phyloP scores from a whole-genome alignment of 2,888 invertebrate species.

The Andrena bucephala region DNA sequence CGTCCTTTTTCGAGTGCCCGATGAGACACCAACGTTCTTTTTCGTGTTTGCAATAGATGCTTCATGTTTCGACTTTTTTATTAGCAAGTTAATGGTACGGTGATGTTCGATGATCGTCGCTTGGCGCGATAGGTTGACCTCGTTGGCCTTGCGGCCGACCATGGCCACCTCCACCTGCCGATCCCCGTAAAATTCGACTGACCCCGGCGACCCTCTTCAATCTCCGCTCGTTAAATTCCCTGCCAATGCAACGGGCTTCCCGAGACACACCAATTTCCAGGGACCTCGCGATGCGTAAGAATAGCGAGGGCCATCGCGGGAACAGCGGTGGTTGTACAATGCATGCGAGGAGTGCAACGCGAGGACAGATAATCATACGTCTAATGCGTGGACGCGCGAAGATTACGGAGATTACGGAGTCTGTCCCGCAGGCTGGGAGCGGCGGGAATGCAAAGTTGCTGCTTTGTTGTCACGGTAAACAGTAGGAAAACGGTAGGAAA shows the following conservation, averaged over 20 bases:
- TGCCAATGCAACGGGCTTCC: not conserved
- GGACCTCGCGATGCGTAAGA: not conserved
- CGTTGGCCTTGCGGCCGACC: not conserved
- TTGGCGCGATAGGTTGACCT: constrained; percentile 1
- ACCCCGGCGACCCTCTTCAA: constrained; percentile 5
- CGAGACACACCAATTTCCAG: not conserved
- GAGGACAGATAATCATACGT: constrained; percentile 33
- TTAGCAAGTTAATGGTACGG: not conserved
- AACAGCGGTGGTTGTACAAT: not conserved
- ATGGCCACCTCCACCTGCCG: not conserved
- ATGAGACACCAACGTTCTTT: too few relatives aligned
- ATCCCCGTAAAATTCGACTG: not conserved
- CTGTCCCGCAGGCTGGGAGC: constrained; percentile 32
- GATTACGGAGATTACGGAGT: constrained; percentile 38
- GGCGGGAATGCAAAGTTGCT: constrained; percentile 49
- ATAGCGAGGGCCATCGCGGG: not conserved
- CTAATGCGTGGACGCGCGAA: constrained; percentile 37
- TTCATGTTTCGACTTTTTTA: not conserved
- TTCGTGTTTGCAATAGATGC: not conserved
- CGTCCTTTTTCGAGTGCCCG: too few relatives aligned
- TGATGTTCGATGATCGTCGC: not conserved
- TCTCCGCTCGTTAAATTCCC: not conserved
- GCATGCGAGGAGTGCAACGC: constrained; percentile 13
- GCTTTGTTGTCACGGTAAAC: constrained; percentile 61
- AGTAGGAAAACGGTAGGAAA: constrained; percentile 68